Conservation (phyloP, 2,113 vertebrate species). For the Engraulis encrasicolus region DNA sequence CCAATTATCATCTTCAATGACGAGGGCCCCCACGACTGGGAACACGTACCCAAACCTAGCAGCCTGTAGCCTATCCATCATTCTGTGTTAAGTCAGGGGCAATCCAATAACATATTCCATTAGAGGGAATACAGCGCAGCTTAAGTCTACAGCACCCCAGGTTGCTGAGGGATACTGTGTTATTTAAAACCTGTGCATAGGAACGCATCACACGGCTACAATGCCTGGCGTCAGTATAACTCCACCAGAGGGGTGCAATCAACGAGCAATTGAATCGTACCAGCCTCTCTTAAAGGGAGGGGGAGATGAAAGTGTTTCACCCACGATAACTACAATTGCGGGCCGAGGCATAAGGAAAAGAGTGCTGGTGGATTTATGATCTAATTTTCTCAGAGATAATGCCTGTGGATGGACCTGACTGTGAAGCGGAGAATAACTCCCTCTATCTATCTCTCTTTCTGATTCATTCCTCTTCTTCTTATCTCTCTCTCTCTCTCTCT, state of each 20-base stretch:
- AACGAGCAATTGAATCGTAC: conserved; percentile 46
- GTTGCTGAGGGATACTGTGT: conserved; percentile 28
- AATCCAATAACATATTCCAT: conserved; percentile 63
- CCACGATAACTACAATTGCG: conserved; percentile 39
- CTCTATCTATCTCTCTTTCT: neutral
- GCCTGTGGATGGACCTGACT: conserved; percentile 8
- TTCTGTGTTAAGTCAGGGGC: conserved; percentile 49
- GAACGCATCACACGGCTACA: neutral
- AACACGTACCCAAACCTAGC: conserved; percentile 39
- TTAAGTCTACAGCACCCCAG: neutral
- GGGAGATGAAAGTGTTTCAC: conserved; percentile 44
- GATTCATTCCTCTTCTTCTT: too few species aligned
- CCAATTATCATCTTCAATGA: conserved; percentile 54
- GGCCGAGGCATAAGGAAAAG: neutral
- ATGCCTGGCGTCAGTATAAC: conserved; percentile 9
- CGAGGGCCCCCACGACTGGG: conserved; percentile 53
- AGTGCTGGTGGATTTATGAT: conserved; percentile 41
- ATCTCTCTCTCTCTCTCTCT: too few species aligned
- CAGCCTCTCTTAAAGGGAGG: conserved; percentile 28
- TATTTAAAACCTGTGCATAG: conserved; percentile 42
- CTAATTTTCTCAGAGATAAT: conserved; percentile 16
- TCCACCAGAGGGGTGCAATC: conserved; percentile 40
- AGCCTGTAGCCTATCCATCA: conserved; percentile 53
- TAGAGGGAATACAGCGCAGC: conserved; percentile 44
- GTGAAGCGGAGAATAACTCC: neutral